A percentile compares a stretch with the other conserved stretches of the same genome.
phyloP scores from a whole-genome alignment of 2,888 invertebrate species.

The Ophion ventricosus region DNA sequence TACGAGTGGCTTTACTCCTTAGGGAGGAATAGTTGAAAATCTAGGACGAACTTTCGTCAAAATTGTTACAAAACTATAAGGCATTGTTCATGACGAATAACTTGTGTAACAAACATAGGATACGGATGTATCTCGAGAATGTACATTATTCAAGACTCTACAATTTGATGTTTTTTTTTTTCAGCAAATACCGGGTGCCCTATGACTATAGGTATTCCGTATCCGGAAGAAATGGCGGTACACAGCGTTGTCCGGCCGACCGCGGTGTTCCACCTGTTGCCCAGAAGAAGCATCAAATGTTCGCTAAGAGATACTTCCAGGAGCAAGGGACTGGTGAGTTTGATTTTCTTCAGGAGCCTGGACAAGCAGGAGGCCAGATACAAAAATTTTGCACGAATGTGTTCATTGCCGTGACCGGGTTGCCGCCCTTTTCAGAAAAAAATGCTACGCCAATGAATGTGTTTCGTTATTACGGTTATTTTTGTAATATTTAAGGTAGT shows the following conservation, averaged over 20 bases:
- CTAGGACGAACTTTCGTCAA: too few relatives aligned
- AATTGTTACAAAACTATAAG: too few relatives aligned
- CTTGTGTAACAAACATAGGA: too few relatives aligned
- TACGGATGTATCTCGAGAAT: background rate
- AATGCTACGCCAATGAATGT: too few relatives aligned
- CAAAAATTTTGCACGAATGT: background rate
- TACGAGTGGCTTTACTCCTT: too few relatives aligned
- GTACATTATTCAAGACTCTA: background rate
- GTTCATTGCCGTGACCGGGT: too few relatives aligned
- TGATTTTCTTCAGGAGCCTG: background rate
- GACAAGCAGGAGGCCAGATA: too few relatives aligned
- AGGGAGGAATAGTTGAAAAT: too few relatives aligned
- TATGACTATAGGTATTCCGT: constrained; percentile 89
- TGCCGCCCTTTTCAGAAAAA: too few relatives aligned
- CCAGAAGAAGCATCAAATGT: constrained; percentile 97
- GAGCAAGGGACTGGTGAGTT: constrained; percentile 82
- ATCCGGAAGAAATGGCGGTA: constrained; percentile 80
- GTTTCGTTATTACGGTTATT: too few relatives aligned
- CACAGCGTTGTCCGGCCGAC: constrained; percentile 83
- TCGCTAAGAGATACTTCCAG: constrained; percentile 94
- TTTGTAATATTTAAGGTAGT: too few relatives aligned
- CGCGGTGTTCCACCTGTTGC: constrained; percentile 87
- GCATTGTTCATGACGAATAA: too few relatives aligned
- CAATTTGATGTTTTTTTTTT: constrained; percentile 62
- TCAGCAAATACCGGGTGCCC: constrained; percentile 88